Evolutionary conservation across 1,140 invertebrate genomes (phyloP).

Genomic region (Apis laboriosa): DNA sequence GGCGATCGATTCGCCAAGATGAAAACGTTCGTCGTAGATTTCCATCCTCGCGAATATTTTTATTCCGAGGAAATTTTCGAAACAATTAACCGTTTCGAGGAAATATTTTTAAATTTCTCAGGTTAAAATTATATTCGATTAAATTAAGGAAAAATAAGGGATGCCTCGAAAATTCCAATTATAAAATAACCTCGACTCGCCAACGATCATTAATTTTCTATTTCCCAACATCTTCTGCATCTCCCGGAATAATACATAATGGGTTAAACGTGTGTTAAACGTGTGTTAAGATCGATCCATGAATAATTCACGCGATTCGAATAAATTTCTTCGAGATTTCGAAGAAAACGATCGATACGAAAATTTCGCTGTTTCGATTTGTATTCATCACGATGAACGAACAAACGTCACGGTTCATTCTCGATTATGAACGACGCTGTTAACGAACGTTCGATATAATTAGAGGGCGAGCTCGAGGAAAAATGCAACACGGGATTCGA

Average conservation of each 20-base stretch:
- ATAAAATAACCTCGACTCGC: too few relatives aligned
- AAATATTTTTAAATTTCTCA: too few relatives aligned
- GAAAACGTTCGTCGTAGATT: too few relatives aligned
- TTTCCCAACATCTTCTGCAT: neutral
- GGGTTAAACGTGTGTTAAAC: neutral
- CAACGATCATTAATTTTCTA: neutral
- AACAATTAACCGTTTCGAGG: too few relatives aligned
- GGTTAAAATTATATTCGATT: too few relatives aligned
- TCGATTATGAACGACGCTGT: constrained; percentile 17
- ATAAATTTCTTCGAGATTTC: neutral
- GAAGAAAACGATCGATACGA: neutral
- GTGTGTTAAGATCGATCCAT: neutral
- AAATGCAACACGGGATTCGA: neutral
- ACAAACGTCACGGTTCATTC: neutral
- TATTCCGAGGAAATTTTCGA: too few relatives aligned
- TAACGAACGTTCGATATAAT: constrained; percentile 20
- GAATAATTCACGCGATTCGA: neutral
- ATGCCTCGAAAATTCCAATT: too few relatives aligned
- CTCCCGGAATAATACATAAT: neutral
- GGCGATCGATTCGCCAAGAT: too few relatives aligned
- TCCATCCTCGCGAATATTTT: too few relatives aligned
- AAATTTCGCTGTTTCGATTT: neutral
- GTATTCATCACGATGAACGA: neutral
- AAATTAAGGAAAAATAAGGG: too few relatives aligned
- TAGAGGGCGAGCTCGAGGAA: neutral